These are phyloP conservation scores for Sus cebifrons DNA, from an alignment of 2,797 vertebrate species.

Conservation along the genomic window DNA sequence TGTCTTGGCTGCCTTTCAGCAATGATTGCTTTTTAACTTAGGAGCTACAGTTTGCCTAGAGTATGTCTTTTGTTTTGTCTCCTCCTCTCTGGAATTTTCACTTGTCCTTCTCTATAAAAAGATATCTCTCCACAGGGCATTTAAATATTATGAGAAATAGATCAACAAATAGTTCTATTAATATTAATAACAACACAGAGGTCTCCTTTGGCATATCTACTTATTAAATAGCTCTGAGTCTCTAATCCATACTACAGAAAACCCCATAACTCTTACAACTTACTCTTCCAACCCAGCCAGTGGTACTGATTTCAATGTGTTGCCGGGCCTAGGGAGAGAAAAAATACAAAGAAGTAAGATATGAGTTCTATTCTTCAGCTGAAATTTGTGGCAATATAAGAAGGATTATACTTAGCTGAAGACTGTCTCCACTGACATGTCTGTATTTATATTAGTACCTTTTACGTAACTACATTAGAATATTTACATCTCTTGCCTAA, in stretches of 20 bases:
- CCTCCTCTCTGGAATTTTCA: slow-evolving; percentile 1
- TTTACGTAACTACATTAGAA: neutral
- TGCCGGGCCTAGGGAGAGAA: slow-evolving; percentile 87
- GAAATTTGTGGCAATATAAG: neutral
- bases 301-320: slow-evolving; percentile 92
- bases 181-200: neutral
- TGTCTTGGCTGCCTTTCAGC: neutral
- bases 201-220: neutral
- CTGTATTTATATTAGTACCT: neutral
- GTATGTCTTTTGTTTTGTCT: slow-evolving; percentile 4
- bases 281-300: slow-evolving; percentile 98
- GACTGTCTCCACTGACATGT: neutral
- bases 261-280: slow-evolving; percentile 87
- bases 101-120: neutral
- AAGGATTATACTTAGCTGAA: neutral
- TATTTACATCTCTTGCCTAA: neutral
- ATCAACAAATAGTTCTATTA: neutral
- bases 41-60: neutral
- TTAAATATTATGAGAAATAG: slow-evolving; percentile 25
- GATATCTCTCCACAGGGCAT: neutral
- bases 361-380: neutral
- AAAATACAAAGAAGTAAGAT: slow-evolving; percentile 66
- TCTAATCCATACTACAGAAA: neutral
- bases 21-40: slow-evolving; percentile 47
- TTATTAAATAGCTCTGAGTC: neutral